Conservation (phyloP, 2,113 vertebrate genomes). For the Phycodurus eques region DNA sequence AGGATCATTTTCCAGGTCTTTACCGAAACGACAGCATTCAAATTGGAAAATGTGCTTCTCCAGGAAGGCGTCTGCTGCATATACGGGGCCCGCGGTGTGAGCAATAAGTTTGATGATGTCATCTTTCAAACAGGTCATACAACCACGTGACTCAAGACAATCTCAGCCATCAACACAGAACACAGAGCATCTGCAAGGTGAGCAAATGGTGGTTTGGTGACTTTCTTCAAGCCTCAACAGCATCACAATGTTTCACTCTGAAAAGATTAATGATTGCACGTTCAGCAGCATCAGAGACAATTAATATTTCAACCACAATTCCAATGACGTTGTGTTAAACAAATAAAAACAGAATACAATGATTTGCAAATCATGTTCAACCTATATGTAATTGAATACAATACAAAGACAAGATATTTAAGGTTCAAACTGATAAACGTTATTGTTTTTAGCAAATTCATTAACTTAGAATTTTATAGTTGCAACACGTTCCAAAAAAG, state of each 20-base stretch:
- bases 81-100: constrained; percentile 28
- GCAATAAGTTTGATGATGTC: constrained; percentile 40
- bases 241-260: constrained; percentile 44
- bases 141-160: constrained; percentile 32
- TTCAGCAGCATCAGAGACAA: constrained; percentile 42
- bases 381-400: too few relatives aligned
- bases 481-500: too few relatives aligned
- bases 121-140: constrained; percentile 48
- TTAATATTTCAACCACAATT: too few relatives aligned
- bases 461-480: too few relatives aligned
- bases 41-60: constrained; percentile 27
- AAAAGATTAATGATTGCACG: constrained; percentile 55
- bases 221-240: constrained; percentile 29
- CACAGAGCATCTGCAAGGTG: constrained; percentile 35
- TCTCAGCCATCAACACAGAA: constrained; percentile 36
- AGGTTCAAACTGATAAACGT: too few relatives aligned
- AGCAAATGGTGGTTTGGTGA: constrained; percentile 33
- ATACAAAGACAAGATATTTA: too few relatives aligned
- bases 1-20: constrained; percentile 38
- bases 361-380: too few relatives aligned
- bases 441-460: too few relatives aligned
- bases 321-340: too few relatives aligned
- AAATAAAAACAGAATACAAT: too few relatives aligned
- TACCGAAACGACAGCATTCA: constrained; percentile 49
- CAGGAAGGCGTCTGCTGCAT: constrained; percentile 12